Evolutionary conservation across 2,797 vertebrate species (phyloP).

Genomic region (Lemur catta): DNA sequence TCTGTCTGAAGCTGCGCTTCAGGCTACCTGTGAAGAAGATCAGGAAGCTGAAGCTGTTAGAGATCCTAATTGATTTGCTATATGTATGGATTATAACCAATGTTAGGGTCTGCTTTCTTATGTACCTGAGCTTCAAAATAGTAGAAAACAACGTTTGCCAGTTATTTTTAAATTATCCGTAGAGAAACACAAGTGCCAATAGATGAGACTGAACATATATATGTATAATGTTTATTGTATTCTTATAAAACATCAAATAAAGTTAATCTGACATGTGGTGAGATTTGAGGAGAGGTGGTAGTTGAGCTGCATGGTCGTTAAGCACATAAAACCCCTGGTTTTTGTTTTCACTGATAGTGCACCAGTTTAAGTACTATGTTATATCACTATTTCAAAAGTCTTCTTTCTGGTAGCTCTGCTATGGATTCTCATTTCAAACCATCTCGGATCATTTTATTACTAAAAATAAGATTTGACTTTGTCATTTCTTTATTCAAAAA

Average conservation of each 20-base stretch:
- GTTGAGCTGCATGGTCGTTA: not conserved
- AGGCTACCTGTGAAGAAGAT: not conserved
- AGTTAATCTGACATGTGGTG: not conserved
- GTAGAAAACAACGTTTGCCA: not conserved
- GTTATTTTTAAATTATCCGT: not conserved
- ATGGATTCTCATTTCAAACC: constrained; percentile 21
- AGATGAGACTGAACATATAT: not conserved
- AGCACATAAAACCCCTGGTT: not conserved
- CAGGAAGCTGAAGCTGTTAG: not conserved
- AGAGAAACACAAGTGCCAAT: not conserved
- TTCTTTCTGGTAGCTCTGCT: not conserved
- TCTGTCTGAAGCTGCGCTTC: not conserved
- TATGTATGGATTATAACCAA: not conserved
- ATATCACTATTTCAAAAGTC: not conserved
- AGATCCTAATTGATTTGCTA: not conserved
- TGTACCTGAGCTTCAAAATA: not conserved
- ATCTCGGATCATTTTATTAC: not conserved
- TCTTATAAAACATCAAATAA: constrained; percentile 24
- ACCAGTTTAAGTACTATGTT: not conserved
- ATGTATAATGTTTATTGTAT: not conserved
- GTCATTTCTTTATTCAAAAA: not conserved
- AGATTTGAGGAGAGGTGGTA: not conserved
- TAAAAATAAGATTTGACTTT: not conserved
- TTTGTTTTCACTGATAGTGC: not conserved
- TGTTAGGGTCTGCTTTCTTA: not conserved